These are phyloP conservation scores for Allobates femoralis DNA, from an alignment of 2,797 vertebrate species.

Conservation along the genomic window DNA sequence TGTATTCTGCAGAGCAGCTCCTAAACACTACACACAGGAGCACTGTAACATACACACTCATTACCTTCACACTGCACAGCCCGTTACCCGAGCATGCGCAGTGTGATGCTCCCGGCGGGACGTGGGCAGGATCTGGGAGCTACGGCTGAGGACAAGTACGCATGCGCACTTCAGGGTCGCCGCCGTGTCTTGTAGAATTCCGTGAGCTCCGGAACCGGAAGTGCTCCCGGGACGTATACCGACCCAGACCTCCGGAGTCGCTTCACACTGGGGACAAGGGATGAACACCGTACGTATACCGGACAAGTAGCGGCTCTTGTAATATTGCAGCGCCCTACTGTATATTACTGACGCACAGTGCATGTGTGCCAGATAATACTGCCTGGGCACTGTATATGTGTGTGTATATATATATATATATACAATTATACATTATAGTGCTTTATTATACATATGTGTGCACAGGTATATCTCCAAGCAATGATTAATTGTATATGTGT, in stretches of 20 bases:
- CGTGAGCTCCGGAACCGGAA: conserved; percentile 59
- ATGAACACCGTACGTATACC: conserved; percentile 29
- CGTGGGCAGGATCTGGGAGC: background rate
- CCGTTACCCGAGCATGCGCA: conserved; percentile 22
- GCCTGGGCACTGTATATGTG: background rate
- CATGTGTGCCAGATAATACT: no score
- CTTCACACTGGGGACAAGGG: conserved; percentile 6
- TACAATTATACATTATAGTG: background rate
- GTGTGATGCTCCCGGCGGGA: background rate
- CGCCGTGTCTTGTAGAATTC: conserved; percentile 20
- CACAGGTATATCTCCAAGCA: no score
- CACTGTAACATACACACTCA: no score
- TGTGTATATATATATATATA: no score
- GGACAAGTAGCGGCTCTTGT: background rate
- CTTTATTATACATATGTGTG: no score
- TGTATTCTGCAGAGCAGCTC: no score
- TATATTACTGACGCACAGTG: background rate
- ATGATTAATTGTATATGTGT: no score
- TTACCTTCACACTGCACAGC: no score
- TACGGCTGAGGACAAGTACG: background rate
- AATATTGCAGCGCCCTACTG: background rate
- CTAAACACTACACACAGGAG: no score
- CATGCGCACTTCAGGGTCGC: background rate
- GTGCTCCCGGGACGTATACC: conserved; percentile 14
- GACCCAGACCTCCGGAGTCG: conserved; percentile 10